Percentiles rank a stretch among this genome's conserved stretches.
phyloP scores from a whole-genome alignment of 2,113 vertebrate species.

The Hemichromis elongatus region DNA sequence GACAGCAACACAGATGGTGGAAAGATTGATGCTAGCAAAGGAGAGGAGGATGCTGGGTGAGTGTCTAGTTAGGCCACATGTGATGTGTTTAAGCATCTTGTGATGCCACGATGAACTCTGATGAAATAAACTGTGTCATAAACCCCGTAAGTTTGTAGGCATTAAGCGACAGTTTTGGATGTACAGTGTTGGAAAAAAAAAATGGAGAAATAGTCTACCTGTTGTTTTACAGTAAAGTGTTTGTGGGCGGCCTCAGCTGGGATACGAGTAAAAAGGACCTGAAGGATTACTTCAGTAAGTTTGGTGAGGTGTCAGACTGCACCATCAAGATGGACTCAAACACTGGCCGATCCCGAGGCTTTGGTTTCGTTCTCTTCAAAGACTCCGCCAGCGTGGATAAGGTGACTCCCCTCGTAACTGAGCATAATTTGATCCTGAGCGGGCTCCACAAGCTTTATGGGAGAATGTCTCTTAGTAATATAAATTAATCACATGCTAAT shows the following conservation, averaged over 20 bases:
- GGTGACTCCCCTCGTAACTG: slow-evolving; percentile 63
- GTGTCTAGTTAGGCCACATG: not conserved
- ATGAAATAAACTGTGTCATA: not conserved
- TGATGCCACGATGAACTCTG: fast-evolving
- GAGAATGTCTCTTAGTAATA: fast-evolving
- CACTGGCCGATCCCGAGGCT: slow-evolving; percentile 93
- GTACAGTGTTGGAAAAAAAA: not conserved
- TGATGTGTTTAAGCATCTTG: not conserved
- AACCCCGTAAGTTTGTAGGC: not conserved
- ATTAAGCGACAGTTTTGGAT: not conserved
- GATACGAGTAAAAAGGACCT: slow-evolving; percentile 99
- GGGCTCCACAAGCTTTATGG: not conserved
- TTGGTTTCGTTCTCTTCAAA: slow-evolving; percentile 98
- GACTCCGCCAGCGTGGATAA: slow-evolving; percentile 90
- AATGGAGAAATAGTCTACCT: not conserved
- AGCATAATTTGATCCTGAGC: not conserved
- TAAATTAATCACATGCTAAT: not conserved
- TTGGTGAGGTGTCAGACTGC: slow-evolving; percentile 96
- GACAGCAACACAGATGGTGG: slow-evolving; percentile 62
- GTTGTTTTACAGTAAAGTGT: slow-evolving; percentile 86
- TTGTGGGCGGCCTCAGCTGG: slow-evolving; percentile 97
- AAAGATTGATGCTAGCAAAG: slow-evolving; percentile 82
- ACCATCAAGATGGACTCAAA: slow-evolving; percentile 98
- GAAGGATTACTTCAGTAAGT: slow-evolving; percentile 98
- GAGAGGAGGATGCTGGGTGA: slow-evolving; percentile 83